phyloP scores from a whole-genome alignment of 2,888 invertebrate genomes.

The Monochamus alternatus region DNA sequence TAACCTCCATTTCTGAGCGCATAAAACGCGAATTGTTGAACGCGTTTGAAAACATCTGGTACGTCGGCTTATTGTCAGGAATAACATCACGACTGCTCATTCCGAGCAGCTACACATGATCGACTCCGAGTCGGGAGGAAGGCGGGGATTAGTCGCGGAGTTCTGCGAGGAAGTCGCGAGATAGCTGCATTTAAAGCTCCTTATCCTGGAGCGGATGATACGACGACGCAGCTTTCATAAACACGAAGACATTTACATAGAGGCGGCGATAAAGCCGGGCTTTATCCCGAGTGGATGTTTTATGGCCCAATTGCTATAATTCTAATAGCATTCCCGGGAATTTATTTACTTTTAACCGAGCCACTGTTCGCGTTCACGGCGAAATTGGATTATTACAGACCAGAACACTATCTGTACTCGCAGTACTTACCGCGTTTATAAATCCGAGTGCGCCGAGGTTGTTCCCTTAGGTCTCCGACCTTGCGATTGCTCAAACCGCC shows the following conservation, averaged over 20 bases:
- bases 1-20: background rate
- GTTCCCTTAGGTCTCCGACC: background rate
- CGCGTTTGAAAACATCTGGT: background rate
- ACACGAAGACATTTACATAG: constrained; percentile 47
- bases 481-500: background rate
- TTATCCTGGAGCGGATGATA: constrained; percentile 32
- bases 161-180: constrained; percentile 23
- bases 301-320: constrained; percentile 61
- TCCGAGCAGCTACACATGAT: constrained; percentile 13
- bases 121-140: constrained; percentile 15
- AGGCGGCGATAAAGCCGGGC: constrained; percentile 54
- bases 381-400: constrained; percentile 36
- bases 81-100: constrained; percentile 16
- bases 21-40: background rate
- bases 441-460: background rate
- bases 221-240: constrained; percentile 33
- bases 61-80: background rate
- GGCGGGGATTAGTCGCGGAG: constrained; percentile 24
- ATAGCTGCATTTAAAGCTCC: constrained; percentile 34
- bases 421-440: constrained; percentile 5
- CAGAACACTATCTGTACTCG: constrained; percentile 15
- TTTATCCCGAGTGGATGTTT: constrained; percentile 57
- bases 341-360: constrained; percentile 63
- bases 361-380: constrained; percentile 39
- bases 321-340: constrained; percentile 60